These are phyloP conservation scores for Holotrichia oblita DNA, from an alignment of 1,140 invertebrate species.

Conservation along the genomic window DNA sequence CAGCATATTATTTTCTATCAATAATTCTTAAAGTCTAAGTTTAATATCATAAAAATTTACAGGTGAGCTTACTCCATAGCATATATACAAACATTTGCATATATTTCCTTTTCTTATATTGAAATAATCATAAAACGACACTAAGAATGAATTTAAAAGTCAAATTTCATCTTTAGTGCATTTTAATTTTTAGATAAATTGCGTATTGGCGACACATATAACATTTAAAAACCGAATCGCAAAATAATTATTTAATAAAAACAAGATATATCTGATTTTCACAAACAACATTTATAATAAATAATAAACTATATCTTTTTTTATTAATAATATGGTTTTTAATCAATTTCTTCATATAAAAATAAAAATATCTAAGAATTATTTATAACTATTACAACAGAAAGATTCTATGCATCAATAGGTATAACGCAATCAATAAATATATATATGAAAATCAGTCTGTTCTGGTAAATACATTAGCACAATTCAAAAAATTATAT, in stretches of 20 bases:
- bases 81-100: not conserved
- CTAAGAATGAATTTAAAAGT: not conserved
- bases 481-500: not conserved
- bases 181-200: no score
- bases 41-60: conserved; percentile 15
- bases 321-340: not conserved
- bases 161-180: not conserved
- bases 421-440: not conserved
- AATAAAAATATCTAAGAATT: not conserved
- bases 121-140: not conserved
- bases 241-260: no score
- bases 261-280: no score
- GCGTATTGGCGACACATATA: no score
- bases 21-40: not conserved
- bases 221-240: no score
- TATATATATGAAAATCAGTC: conserved; percentile 9
- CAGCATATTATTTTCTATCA: not conserved
- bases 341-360: not conserved
- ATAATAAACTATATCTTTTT: no score
- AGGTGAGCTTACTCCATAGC: not conserved
- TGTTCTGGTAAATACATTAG: not conserved
- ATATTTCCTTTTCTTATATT: not conserved
- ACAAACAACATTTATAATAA: no score
- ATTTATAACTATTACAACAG: not conserved
- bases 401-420: not conserved